Conservation (phyloP, 2,113 vertebrate species). For the Tenebrosternarchus preto region DNA sequence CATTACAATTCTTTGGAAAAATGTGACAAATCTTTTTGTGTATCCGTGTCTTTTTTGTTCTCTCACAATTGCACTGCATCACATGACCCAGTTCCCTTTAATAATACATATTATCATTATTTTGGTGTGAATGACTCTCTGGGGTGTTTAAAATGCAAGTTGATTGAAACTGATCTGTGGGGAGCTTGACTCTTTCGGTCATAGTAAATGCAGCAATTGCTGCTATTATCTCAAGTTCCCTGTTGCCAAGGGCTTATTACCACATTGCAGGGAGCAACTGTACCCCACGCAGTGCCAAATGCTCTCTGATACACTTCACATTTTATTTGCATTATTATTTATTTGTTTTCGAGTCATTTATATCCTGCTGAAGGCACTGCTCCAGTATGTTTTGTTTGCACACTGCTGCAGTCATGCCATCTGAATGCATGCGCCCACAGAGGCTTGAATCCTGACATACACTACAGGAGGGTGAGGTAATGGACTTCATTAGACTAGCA, state of each 20-base stretch:
- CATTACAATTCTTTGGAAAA: slow-evolving; percentile 67
- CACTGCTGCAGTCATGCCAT: slow-evolving; percentile 8
- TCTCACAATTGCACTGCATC: slow-evolving; percentile 38
- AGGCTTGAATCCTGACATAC: background rate
- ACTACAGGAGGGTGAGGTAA: slow-evolving; percentile 55
- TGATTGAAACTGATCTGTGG: slow-evolving; percentile 30
- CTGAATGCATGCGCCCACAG: slow-evolving; percentile 14
- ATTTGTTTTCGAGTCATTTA: background rate
- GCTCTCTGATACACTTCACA: background rate
- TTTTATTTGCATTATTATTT: slow-evolving; percentile 22
- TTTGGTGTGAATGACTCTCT: slow-evolving; percentile 48
- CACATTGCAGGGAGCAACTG: slow-evolving; percentile 29
- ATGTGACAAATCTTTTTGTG: slow-evolving; percentile 60
- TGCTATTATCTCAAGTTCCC: slow-evolving; percentile 30
- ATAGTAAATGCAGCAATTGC: slow-evolving; percentile 45
- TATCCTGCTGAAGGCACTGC: slow-evolving; percentile 6
- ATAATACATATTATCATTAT: slow-evolving; percentile 49
- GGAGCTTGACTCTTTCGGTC: slow-evolving; percentile 42
- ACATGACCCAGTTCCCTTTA: slow-evolving; percentile 40
- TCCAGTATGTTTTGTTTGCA: background rate
- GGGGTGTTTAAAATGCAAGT: slow-evolving; percentile 53
- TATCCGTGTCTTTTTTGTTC: slow-evolving; percentile 59
- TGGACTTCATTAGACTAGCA: slow-evolving; percentile 52
- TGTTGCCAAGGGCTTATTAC: slow-evolving; percentile 21
- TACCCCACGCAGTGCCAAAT: slow-evolving; percentile 18